Evolutionary conservation across 1,140 invertebrate genomes (phyloP), one percentile per base, ranked within the genome.

Genomic region (Eueides isabella): DNA sequence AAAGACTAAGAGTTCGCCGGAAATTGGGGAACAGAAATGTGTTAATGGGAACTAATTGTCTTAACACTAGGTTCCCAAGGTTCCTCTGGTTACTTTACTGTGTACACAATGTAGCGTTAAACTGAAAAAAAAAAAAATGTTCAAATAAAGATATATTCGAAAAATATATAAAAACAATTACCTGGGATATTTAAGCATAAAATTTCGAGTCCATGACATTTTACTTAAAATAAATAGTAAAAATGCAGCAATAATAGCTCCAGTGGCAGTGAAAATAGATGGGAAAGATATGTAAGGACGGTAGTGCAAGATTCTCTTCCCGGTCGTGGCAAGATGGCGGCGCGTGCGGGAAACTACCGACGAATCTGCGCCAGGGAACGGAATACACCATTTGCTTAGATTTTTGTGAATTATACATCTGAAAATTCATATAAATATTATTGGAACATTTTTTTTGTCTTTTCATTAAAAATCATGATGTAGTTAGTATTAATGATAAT

Each of bases 281-380:
- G 84, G 80, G n/a, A 95, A 86, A 2, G 90, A 93, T 2, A 96
- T 61, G 83, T 97, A 97, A 1, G 95, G 94, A 62, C 94, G 93
- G 82, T 86, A 88, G 61, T 90, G 96, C 2, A 95, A 94, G 1
- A 98, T 95, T 94, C 66, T 96, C 94, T 11, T 96, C 94, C 4
- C 90, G 30, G 96, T 94, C 81, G 95, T 96, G 3, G 41, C n/a
- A 44, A 97, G 94, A 84, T 95, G 95, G 61, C 96, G 94, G 80
- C 98, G 97, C 1, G 97, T 96, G 28, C 97, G 94, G 67, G 95
- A 85, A 4, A 97, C 95, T 9, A 99, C 95, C 7, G 97, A 96
- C 71, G 95, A 94, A 94, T 99, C 98, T 28, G 96, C 94, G 9
- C 97, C 97, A 1, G 95, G 95, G 89, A 98, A 98, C 14, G 96